A percentile compares a stretch with the other conserved stretches of the same genome.
phyloP scores from a whole-genome alignment of 2,797 vertebrate genomes.

The Chelon labrosus region DNA sequence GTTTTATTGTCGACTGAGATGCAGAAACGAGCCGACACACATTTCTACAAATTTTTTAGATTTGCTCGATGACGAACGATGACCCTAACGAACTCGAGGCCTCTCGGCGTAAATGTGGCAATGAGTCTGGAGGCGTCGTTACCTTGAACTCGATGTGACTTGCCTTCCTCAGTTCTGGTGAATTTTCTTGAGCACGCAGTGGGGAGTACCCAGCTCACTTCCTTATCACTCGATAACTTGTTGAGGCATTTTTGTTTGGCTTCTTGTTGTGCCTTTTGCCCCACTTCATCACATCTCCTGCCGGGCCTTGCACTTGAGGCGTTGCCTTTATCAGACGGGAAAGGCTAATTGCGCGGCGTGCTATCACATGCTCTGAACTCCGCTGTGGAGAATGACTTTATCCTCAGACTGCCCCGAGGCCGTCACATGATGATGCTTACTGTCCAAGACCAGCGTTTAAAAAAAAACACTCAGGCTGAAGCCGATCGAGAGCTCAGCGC shows the following conservation, averaged over 20 bases:
- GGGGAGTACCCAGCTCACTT: slow-evolving; percentile 13
- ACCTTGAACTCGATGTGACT: not conserved
- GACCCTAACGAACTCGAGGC: no score
- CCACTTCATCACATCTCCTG: slow-evolving; percentile 44
- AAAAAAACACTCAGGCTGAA: slow-evolving; percentile 7
- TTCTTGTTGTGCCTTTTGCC: slow-evolving; percentile 43
- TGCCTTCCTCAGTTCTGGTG: not conserved
- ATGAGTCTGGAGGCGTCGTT: not conserved
- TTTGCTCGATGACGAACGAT: no score
- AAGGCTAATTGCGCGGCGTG: slow-evolving; percentile 53
- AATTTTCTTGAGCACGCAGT: slow-evolving; percentile 3
- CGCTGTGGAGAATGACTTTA: slow-evolving; percentile 45
- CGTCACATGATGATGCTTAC: slow-evolving; percentile 28
- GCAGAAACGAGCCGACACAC: no score
- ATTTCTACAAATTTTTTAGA: no score
- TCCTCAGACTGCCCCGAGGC: slow-evolving; percentile 18
- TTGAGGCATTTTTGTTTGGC: slow-evolving; percentile 33
- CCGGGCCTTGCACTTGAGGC: slow-evolving; percentile 28
- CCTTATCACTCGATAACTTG: slow-evolving; percentile 29
- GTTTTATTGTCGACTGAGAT: no score
- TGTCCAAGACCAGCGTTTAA: slow-evolving; percentile 7
- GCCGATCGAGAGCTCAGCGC: slow-evolving; percentile 16
- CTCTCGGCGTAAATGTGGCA: no score
- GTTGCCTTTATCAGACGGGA: slow-evolving; percentile 61
- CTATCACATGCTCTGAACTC: slow-evolving; percentile 60